Evolutionary conservation across 2,797 vertebrate genomes (phyloP).

Genomic region (Myripristis murdjan): DNA sequence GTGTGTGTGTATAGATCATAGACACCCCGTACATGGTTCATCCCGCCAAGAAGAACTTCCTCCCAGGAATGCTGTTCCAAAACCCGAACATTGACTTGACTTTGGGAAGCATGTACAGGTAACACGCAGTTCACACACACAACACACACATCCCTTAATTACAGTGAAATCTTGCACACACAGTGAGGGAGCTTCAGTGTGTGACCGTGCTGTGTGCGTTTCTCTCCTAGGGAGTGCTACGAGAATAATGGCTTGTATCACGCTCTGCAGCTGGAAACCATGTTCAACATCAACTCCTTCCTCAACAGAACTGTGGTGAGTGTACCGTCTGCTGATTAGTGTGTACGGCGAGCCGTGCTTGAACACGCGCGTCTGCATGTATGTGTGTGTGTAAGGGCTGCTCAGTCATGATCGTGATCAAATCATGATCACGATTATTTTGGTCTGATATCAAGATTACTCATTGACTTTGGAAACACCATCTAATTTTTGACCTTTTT

Average conservation of each 20-base stretch:
- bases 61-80: conserved; percentile 91
- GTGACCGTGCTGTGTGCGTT: conserved; percentile 7
- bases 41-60: conserved; percentile 90
- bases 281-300: conserved; percentile 91
- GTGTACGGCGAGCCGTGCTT: too few species aligned
- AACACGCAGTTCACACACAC: conserved; percentile 37
- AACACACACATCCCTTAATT: background rate
- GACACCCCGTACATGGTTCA: conserved; percentile 95
- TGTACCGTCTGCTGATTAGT: too few species aligned
- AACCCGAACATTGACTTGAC: conserved; percentile 92
- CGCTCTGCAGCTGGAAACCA: conserved; percentile 91
- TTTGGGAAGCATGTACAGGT: conserved; percentile 96
- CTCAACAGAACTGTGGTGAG: conserved; percentile 91
- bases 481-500: too few species aligned
- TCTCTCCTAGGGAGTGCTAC: conserved; percentile 88
- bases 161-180: background rate
- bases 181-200: background rate
- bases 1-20: conserved; percentile 86
- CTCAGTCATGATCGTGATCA: too few species aligned
- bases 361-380: too few species aligned
- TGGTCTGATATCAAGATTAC: too few species aligned
- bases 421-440: too few species aligned
- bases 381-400: too few species aligned
- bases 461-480: too few species aligned
- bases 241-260: conserved; percentile 93